Percentiles rank a stretch among this genome's conserved stretches.
Evolutionary conservation across 2,797 vertebrate genomes (phyloP).

Genomic region (Neopelma chrysocephalum): DNA sequence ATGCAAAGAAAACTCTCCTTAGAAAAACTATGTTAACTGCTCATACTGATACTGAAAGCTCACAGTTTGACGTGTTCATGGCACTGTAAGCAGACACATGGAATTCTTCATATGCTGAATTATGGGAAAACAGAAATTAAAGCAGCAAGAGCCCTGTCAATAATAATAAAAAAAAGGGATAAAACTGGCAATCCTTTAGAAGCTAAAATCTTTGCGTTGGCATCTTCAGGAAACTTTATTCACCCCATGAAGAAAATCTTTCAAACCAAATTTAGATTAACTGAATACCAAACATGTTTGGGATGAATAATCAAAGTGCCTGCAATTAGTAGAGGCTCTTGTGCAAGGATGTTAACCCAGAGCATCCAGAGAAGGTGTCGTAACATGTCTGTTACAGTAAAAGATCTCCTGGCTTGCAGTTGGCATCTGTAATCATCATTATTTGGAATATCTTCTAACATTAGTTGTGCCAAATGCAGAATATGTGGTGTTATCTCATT

Average conservation of each 20-base stretch:
- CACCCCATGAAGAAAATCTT: not conserved
- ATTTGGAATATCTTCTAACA: not conserved
- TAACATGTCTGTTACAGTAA: slow-evolving; percentile 21
- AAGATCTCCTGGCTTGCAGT: not conserved
- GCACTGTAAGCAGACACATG: not conserved
- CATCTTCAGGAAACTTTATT: not conserved
- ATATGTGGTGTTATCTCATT: not conserved
- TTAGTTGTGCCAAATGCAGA: not conserved
- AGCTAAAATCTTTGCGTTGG: not conserved
- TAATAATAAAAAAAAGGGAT: not conserved
- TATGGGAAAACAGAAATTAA: not conserved
- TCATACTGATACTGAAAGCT: not conserved
- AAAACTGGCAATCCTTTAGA: not conserved
- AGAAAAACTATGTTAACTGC: not conserved
- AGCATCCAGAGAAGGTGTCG: not conserved
- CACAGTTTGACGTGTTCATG: not conserved
- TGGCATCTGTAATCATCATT: not conserved
- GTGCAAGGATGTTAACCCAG: not conserved
- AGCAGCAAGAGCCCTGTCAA: not conserved
- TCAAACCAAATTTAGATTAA: not conserved
- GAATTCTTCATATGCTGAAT: not conserved
- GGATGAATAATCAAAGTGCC: not conserved
- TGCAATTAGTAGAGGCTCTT: slow-evolving; percentile 13
- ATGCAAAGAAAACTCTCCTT: not conserved
- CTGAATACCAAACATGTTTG: not conserved